phyloP scores from a whole-genome alignment of 2,113 vertebrate species.

The Collichthys lucidus region DNA sequence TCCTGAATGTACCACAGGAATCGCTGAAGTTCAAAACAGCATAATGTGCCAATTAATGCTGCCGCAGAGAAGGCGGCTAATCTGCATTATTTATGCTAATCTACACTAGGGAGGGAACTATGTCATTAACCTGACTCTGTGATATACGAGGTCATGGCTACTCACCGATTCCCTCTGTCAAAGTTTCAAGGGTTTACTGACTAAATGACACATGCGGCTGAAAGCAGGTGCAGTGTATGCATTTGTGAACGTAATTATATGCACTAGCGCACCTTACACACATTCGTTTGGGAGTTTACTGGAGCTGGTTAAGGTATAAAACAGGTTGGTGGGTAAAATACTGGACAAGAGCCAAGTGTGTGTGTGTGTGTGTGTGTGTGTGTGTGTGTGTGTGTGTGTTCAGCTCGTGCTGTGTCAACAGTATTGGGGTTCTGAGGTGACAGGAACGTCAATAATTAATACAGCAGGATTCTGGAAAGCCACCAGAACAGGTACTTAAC shows the following conservation, averaged over 20 bases:
- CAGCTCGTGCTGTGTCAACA: constrained; percentile 67
- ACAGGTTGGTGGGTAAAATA: constrained; percentile 41
- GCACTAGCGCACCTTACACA: background rate
- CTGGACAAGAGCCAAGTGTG: constrained; percentile 40
- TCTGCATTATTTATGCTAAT: constrained; percentile 70
- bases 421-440: constrained; percentile 69
- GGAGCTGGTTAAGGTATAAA: constrained; percentile 38
- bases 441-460: constrained; percentile 81
- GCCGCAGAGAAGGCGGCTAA: constrained; percentile 46
- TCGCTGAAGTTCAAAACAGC: constrained; percentile 49
- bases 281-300: background rate
- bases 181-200: constrained; percentile 21
- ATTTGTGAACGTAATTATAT: background rate
- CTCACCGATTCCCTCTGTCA: constrained; percentile 30
- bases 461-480: constrained; percentile 73
- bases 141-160: constrained; percentile 49
- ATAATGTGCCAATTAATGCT: constrained; percentile 56
- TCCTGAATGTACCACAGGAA: constrained; percentile 20
- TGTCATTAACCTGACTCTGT: constrained; percentile 67
- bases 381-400: constrained; percentile 49
- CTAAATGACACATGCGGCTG: background rate
- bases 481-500: constrained; percentile 70
- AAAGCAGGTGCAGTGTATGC: background rate
- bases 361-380: constrained; percentile 37
- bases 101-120: constrained; percentile 41